A percentile compares a stretch with the other conserved stretches of the same genome.
Evolutionary conservation across 2,888 invertebrate species (phyloP).

Genomic region (Synanthedon formicaeformis): DNA sequence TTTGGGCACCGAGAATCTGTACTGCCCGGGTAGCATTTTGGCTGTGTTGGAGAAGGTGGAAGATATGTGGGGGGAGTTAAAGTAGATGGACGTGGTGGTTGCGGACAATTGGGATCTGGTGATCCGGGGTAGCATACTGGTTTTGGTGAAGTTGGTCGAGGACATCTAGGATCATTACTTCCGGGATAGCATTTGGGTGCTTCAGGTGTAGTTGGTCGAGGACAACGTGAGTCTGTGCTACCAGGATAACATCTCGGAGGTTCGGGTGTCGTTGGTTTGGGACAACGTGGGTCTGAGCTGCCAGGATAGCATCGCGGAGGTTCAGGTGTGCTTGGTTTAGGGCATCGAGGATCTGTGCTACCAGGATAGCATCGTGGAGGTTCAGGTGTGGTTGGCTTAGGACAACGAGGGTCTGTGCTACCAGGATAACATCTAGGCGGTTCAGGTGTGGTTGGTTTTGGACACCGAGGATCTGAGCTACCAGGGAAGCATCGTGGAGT

Average conservation of each 20-base stretch:
- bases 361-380: conserved; percentile 18
- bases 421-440: conserved; percentile 23
- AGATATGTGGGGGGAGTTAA: too few relatives aligned
- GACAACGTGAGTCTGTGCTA: conserved; percentile 20
- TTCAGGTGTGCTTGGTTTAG: conserved; percentile 18
- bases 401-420: conserved; percentile 18
- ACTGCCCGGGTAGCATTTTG: too few relatives aligned
- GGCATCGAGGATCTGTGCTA: conserved; percentile 27
- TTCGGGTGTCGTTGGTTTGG: conserved; percentile 12
- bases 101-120: too few relatives aligned
- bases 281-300: conserved; percentile 18
- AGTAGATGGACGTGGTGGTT: too few relatives aligned
- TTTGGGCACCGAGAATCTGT: too few relatives aligned
- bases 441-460: conserved; percentile 9
- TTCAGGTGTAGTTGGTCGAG: conserved; percentile 7
- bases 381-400: conserved; percentile 9
- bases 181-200: background rate
- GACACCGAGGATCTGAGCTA: conserved; percentile 32
- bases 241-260: conserved; percentile 23
- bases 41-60: too few relatives aligned
- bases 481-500: conserved; percentile 17
- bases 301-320: conserved; percentile 17
- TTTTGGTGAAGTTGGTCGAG: conserved; percentile 9
- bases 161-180: conserved; percentile 34
- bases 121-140: too few relatives aligned